Percentiles rank a stretch among this genome's conserved stretches.
phyloP scores from a whole-genome alignment of 2,113 vertebrate species.

The Muntiacus muntjak region DNA sequence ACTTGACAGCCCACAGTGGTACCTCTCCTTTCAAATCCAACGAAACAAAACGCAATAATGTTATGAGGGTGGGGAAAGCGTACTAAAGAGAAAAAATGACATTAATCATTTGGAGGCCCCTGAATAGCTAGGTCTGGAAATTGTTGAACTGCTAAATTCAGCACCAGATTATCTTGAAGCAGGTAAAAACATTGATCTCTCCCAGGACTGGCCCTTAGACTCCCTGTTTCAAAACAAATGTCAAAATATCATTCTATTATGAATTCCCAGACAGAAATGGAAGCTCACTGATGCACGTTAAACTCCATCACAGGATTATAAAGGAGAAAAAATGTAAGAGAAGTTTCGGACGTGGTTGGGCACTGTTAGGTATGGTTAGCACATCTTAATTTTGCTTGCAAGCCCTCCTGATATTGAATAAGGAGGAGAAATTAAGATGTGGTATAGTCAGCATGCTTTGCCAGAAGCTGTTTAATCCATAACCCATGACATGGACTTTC shows the following conservation, averaged over 20 bases:
- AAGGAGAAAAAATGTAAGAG: not conserved
- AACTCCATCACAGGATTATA: slow-evolving; percentile 38
- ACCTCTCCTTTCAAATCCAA: not conserved
- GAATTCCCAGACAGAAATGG: slow-evolving; percentile 10
- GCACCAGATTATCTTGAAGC: not conserved
- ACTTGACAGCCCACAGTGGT: not conserved
- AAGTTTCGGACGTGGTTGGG: not conserved
- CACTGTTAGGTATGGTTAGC: not conserved
- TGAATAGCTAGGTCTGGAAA: not conserved
- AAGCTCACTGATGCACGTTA: not conserved
- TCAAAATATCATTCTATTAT: slow-evolving; percentile 5
- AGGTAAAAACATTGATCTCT: slow-evolving; percentile 4
- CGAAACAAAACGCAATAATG: not conserved
- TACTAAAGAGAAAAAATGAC: not conserved
- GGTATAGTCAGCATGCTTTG: not conserved
- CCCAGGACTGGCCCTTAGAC: not conserved
- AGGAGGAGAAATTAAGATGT: not conserved
- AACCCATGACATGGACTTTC: not conserved
- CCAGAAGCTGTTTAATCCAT: not conserved
- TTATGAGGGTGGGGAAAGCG: not conserved
- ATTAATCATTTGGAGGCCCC: not conserved
- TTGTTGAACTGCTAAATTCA: not conserved
- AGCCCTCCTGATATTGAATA: slow-evolving; percentile 7
- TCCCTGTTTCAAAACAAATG: slow-evolving; percentile 23
- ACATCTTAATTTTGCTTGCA: slow-evolving; percentile 41